Percentiles rank a stretch among this genome's conserved stretches.
Conservation (phyloP, 1,140 invertebrate genomes). For the Spodoptera litura region DNA sequence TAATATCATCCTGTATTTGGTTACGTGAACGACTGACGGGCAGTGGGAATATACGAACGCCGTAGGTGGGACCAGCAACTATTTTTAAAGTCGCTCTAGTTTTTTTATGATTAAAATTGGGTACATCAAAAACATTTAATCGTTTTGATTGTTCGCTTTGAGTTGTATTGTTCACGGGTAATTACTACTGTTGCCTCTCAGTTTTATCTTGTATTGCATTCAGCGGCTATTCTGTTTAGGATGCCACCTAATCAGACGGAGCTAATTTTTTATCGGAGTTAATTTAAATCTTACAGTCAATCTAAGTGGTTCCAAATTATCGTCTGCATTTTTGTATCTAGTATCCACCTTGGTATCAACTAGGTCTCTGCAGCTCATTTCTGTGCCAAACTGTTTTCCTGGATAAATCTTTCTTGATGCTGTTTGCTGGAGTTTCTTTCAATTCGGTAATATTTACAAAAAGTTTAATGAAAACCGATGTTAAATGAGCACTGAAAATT, state of each 20-base stretch:
- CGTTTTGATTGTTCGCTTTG: conserved; percentile 42
- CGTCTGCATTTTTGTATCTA: too few relatives aligned
- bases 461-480: too few relatives aligned
- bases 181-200: conserved; percentile 17
- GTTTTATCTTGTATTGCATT: not conserved
- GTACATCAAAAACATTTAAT: conserved; percentile 48
- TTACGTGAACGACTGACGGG: conserved; percentile 78
- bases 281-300: too few relatives aligned
- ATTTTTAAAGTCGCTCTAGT: conserved; percentile 67
- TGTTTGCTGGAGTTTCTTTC: too few relatives aligned
- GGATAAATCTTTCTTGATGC: too few relatives aligned
- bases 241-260: not conserved
- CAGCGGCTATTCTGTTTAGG: not conserved
- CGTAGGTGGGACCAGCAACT: conserved; percentile 73
- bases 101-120: conserved; percentile 55
- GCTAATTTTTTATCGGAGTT: too few relatives aligned
- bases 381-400: too few relatives aligned
- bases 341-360: too few relatives aligned
- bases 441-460: too few relatives aligned
- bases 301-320: too few relatives aligned
- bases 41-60: conserved; percentile 69
- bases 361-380: too few relatives aligned
- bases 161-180: conserved; percentile 37
- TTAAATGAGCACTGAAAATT: too few relatives aligned
- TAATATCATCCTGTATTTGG: conserved; percentile 82